Conservation (phyloP, 2,888 invertebrate species). For the Steinernema carpocapsae region DNA sequence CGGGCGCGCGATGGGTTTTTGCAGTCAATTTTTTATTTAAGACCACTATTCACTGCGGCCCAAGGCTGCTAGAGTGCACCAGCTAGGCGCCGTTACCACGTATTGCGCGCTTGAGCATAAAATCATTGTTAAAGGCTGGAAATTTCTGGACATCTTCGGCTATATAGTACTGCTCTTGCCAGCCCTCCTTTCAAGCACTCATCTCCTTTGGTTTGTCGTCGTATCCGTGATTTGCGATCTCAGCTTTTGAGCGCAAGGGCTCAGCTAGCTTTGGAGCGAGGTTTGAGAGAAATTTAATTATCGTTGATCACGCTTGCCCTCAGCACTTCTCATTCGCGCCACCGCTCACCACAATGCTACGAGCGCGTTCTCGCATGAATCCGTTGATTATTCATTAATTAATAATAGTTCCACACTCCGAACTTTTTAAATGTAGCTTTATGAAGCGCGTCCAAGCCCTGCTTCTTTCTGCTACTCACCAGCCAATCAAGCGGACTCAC, state of each 20-base stretch:
- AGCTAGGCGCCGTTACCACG: too few relatives aligned
- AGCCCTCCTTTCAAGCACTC: too few relatives aligned
- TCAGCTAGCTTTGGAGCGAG: background rate
- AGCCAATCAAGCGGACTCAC: background rate
- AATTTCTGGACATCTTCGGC: too few relatives aligned
- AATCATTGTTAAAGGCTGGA: too few relatives aligned
- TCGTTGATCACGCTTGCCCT: background rate
- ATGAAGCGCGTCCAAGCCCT: background rate
- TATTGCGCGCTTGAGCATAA: too few relatives aligned
- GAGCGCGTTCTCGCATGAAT: conserved; percentile 26
- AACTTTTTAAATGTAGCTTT: background rate
- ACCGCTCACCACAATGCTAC: background rate
- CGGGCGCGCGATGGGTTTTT: conserved; percentile 10
- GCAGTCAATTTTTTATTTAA: conserved; percentile 12
- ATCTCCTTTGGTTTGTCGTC: too few relatives aligned
- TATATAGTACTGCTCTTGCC: too few relatives aligned
- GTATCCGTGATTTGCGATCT: too few relatives aligned
- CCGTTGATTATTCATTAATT: conserved; percentile 27
- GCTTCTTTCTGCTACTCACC: background rate
- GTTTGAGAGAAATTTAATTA: conserved; percentile 6
- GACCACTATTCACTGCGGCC: background rate
- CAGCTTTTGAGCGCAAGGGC: background rate
- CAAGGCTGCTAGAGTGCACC: too few relatives aligned
- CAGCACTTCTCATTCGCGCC: background rate
- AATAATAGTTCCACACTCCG: conserved; percentile 19